A percentile compares a stretch with the other conserved stretches of the same genome.
Evolutionary conservation across 2,888 invertebrate genomes (phyloP).

Genomic region (Cryptosula pallasiana): DNA sequence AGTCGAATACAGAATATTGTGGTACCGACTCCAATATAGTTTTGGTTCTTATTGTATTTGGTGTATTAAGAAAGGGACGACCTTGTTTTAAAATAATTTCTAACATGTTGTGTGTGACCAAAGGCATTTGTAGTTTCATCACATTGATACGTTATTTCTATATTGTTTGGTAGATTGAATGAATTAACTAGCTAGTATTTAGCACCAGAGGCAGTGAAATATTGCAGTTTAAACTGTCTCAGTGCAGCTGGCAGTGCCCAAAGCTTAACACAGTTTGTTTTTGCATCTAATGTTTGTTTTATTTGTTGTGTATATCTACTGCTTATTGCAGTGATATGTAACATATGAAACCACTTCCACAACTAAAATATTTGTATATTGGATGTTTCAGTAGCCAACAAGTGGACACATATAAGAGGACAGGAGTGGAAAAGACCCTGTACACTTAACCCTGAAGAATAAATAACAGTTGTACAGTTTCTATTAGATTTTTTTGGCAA

Average conservation of each 20-base stretch:
- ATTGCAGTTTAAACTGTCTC: background rate
- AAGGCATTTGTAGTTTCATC: background rate
- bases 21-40: too few relatives aligned
- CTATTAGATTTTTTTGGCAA: too few relatives aligned
- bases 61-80: too few relatives aligned
- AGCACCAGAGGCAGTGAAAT: too few relatives aligned
- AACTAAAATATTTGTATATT: too few relatives aligned
- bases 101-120: too few relatives aligned
- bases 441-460: slow-evolving; percentile 34
- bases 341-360: too few relatives aligned
- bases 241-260: background rate
- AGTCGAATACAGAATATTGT: too few relatives aligned
- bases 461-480: too few relatives aligned
- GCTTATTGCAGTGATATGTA: too few relatives aligned
- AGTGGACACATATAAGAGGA: slow-evolving; percentile 86
- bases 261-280: background rate
- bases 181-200: background rate
- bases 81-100: too few relatives aligned
- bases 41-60: too few relatives aligned
- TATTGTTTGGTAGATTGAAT: background rate
- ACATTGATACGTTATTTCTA: background rate
- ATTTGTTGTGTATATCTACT: background rate
- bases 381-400: slow-evolving; percentile 63
- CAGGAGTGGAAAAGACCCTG: slow-evolving; percentile 71
- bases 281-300: background rate